Percentiles rank a stretch among this genome's conserved stretches.
Conservation (phyloP, 2,888 invertebrate species). For the Erebia ligea region DNA sequence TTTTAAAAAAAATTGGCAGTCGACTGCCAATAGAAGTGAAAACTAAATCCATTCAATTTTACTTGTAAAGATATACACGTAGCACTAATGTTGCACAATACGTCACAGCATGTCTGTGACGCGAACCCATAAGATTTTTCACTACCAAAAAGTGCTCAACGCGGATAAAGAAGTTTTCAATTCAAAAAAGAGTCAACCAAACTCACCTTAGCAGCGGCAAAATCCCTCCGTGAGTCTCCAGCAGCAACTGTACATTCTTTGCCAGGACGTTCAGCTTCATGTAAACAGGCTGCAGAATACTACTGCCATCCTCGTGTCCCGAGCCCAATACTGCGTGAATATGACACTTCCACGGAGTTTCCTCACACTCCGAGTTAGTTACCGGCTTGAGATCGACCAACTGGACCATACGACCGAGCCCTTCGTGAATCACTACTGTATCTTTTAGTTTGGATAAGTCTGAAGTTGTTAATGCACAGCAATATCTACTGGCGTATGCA, state of each 20-base stretch:
- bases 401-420: constrained; percentile 73
- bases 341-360: constrained; percentile 80
- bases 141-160: no score
- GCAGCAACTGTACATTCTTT: constrained; percentile 85
- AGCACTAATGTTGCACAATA: no score
- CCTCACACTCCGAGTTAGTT: constrained; percentile 64
- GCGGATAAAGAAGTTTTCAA: no score
- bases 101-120: no score
- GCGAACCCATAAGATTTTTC: no score
- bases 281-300: constrained; percentile 86
- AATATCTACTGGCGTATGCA: constrained; percentile 91
- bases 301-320: constrained; percentile 70
- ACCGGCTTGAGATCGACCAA: constrained; percentile 67
- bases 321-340: constrained; percentile 67
- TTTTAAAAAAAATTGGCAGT: no score
- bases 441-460: constrained; percentile 90
- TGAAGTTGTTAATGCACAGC: constrained; percentile 88
- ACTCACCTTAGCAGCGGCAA: constrained; percentile 90
- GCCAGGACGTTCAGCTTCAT: constrained; percentile 86
- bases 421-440: constrained; percentile 81
- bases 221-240: constrained; percentile 89
- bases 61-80: no score
- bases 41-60: no score
- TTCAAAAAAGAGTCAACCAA: not conserved
- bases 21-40: no score